phyloP scores from a whole-genome alignment of 1,140 invertebrate genomes.

The Drosophila tristis region DNA sequence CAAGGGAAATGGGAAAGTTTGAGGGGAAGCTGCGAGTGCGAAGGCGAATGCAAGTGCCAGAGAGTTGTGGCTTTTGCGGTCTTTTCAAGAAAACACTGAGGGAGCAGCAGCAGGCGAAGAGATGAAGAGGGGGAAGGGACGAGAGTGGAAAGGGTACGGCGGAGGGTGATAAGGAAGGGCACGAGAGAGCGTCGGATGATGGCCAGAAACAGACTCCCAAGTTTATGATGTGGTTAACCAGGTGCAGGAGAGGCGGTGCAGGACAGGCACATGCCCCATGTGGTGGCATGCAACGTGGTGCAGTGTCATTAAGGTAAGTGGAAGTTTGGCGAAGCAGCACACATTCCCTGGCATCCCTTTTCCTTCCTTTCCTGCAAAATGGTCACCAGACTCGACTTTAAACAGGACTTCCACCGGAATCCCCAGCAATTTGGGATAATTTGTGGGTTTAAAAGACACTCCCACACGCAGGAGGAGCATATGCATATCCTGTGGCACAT shows the following conservation, averaged over 20 bases:
- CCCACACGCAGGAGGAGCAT: too few species aligned
- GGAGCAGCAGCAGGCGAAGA: not conserved
- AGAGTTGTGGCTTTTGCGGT: slow-evolving; percentile 49
- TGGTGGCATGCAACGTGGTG: not conserved
- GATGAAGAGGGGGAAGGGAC: not conserved
- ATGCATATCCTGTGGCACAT: too few species aligned
- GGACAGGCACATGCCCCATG: not conserved
- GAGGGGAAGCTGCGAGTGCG: slow-evolving; percentile 3
- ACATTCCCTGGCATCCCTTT: not conserved
- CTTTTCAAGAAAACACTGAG: slow-evolving; percentile 41
- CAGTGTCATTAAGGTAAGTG: slow-evolving; percentile 40
- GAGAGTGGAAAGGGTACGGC: not conserved
- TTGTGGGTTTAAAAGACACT: too few species aligned
- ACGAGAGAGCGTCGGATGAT: too few species aligned
- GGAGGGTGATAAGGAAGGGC: too few species aligned
- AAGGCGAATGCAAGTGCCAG: slow-evolving; percentile 30
- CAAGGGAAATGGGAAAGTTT: slow-evolving; percentile 57
- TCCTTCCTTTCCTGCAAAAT: too few species aligned
- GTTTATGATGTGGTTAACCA: slow-evolving; percentile 53
- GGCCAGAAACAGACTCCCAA: slow-evolving; percentile 14
- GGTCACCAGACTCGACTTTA: too few species aligned
- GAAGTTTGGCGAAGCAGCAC: not conserved
- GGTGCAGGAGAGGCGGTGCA: not conserved
- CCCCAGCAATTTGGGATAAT: too few species aligned
- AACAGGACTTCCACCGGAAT: too few species aligned